phyloP scores from a whole-genome alignment of 2,797 vertebrate genomes.

The Sebastes hubbsi region DNA sequence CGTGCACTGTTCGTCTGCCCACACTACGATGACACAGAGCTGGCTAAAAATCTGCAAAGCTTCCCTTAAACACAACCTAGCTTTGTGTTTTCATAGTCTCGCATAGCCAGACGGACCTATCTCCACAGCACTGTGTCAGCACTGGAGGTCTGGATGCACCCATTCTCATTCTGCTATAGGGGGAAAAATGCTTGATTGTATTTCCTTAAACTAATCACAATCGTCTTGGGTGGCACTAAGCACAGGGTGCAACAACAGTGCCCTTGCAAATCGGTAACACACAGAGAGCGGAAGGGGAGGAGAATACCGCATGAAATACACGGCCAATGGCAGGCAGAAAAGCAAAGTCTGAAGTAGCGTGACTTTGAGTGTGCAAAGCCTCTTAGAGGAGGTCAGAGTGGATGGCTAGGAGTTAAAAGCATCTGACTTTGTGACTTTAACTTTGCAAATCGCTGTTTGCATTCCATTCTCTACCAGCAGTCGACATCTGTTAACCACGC shows the following conservation, averaged over 20 bases:
- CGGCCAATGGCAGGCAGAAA: no score
- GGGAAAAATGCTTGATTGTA: no score
- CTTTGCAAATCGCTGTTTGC: background rate
- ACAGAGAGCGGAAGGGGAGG: background rate
- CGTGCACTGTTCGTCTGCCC: no score
- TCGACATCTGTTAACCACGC: background rate
- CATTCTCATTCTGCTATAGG: no score
- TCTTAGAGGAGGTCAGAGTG: background rate
- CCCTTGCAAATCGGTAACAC: background rate
- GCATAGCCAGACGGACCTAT: background rate
- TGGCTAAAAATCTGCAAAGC: no score
- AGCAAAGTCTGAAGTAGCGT: background rate
- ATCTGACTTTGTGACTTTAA: background rate
- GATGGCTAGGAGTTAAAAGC: background rate
- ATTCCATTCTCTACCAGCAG: background rate
- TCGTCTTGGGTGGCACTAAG: background rate
- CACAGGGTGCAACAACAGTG: background rate
- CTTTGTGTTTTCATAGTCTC: background rate
- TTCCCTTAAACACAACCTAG: background rate
- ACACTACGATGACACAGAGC: no score
- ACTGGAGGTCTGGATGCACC: no score
- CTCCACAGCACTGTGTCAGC: background rate
- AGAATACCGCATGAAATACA: background rate
- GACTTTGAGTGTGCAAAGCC: background rate
- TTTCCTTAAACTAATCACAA: background rate